Percentiles rank a stretch among this genome's conserved stretches.
These are phyloP conservation scores for Harpagoxenus sublaevis DNA, from an alignment of 2,888 invertebrate species.

Conservation along the genomic window DNA sequence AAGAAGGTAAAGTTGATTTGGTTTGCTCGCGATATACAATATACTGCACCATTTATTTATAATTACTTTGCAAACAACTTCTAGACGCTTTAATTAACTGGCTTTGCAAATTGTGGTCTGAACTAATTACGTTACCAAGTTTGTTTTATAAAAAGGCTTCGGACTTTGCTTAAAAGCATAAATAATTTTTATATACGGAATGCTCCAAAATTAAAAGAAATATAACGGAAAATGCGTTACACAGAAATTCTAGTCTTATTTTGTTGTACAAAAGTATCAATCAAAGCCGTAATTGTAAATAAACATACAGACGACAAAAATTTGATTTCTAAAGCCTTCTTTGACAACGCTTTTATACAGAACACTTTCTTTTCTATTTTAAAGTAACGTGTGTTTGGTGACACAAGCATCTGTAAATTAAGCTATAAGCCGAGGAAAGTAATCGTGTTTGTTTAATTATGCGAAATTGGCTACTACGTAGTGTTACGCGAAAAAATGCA, in stretches of 20 bases:
- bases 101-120: neutral
- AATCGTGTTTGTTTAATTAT: conserved; percentile 38
- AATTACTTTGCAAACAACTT: conserved; percentile 24
- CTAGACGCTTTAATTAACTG: conserved; percentile 9
- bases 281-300: neutral
- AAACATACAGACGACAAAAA: neutral
- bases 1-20: neutral
- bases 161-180: neutral
- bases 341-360: neutral
- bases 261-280: neutral
- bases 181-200: neutral
- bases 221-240: neutral
- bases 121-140: conserved; percentile 18
- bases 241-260: neutral
- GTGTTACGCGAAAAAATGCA: conserved; percentile 30
- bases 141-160: conserved; percentile 13
- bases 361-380: neutral
- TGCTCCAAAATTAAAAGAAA: neutral
- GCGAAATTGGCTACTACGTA: conserved; percentile 7
- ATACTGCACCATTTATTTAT: neutral
- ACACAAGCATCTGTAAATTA: neutral
- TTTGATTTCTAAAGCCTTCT: neutral
- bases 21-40: neutral
- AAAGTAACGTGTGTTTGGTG: neutral
- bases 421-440: neutral